Conservation (phyloP, 2,797 vertebrate genomes). For the Aphelocoma californica region DNA sequence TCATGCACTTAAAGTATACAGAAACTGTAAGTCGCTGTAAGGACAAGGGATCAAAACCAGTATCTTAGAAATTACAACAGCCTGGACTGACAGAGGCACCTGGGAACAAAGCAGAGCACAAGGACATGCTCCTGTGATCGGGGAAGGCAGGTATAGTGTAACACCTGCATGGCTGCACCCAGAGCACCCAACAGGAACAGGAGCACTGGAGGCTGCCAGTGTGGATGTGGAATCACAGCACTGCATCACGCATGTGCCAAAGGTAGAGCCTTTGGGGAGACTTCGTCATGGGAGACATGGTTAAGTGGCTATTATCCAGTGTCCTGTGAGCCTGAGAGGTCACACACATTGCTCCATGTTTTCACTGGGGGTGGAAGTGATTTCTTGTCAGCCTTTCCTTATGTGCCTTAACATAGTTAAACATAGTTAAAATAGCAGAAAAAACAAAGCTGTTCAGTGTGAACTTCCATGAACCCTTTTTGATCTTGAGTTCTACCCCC, state of each 20-base stretch:
- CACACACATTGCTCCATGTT: background rate
- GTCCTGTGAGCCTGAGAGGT: background rate
- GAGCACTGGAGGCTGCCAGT: background rate
- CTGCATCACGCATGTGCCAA: fast-evolving
- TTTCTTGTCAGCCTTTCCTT: background rate
- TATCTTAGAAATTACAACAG: background rate
- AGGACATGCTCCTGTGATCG: background rate
- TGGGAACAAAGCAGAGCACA: background rate
- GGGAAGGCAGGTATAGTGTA: background rate
- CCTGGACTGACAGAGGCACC: background rate
- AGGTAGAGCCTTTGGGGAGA: background rate
- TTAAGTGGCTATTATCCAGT: background rate
- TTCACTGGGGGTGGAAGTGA: background rate
- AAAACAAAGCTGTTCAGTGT: background rate
- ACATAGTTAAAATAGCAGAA: background rate
- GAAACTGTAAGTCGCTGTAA: background rate
- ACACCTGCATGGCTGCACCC: background rate
- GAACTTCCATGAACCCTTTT: background rate
- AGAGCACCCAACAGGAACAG: background rate
- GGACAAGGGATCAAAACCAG: background rate
- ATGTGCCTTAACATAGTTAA: background rate
- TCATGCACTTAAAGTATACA: background rate
- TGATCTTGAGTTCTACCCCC: background rate
- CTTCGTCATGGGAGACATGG: background rate
- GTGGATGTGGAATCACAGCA: background rate